Conservation (phyloP, 92 coral and sea anemone genomes). For the Porites lobata region DNA sequence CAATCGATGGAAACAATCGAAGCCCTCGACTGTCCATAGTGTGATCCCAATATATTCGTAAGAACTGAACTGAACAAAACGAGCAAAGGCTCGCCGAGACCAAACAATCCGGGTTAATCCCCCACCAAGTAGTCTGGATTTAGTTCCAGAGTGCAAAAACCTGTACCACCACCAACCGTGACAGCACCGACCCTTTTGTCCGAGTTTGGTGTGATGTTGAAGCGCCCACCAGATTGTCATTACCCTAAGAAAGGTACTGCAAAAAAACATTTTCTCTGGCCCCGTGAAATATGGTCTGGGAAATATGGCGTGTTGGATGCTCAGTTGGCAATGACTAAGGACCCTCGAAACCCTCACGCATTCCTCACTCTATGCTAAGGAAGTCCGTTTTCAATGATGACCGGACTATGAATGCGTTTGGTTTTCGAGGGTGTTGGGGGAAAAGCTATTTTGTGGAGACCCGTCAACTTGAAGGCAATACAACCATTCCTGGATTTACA, state of each 20-base stretch:
- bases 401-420: constrained; percentile 16
- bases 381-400: background rate
- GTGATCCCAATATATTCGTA: constrained; percentile 33
- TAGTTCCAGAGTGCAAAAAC: constrained; percentile 64
- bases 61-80: background rate
- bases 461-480: background rate
- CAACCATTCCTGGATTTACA: background rate
- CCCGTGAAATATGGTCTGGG: constrained; percentile 26
- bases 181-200: constrained; percentile 40
- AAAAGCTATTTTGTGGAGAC: background rate
- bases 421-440: constrained; percentile 37
- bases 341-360: constrained; percentile 54
- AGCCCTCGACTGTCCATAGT: constrained; percentile 52
- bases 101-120: constrained; percentile 12
- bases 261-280: constrained; percentile 13
- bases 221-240: constrained; percentile 50
- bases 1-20: constrained; percentile 43
- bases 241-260: constrained; percentile 27
- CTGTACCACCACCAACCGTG: background rate
- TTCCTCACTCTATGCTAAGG: constrained; percentile 43
- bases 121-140: constrained; percentile 76
- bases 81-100: background rate
- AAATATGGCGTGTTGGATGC: constrained; percentile 44
- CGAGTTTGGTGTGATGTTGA: constrained; percentile 43
- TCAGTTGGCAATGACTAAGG: constrained; percentile 49